Evolutionary conservation across 1,140 invertebrate genomes (phyloP).

Genomic region (Hestina assimilis): DNA sequence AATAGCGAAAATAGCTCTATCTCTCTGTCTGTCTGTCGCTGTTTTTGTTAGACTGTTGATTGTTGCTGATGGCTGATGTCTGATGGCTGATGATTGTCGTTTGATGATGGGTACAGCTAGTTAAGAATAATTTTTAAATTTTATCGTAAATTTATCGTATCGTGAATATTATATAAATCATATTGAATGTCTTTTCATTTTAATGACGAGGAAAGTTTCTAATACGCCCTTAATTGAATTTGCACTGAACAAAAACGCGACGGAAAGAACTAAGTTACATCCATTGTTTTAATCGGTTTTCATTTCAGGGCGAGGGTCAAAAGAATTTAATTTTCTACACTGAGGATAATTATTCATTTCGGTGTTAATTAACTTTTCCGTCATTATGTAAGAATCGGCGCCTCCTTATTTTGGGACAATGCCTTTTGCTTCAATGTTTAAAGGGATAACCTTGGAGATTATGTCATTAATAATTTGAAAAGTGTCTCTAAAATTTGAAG

Average conservation of each 20-base stretch:
- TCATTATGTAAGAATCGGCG: constrained; percentile 16
- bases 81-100: no score
- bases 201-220: not conserved
- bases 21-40: no score
- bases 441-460: not conserved
- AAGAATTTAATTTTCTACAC: constrained; percentile 39
- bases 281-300: constrained; percentile 27
- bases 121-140: no score
- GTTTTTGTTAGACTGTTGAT: no score
- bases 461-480: not conserved
- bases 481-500: not conserved
- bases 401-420: not conserved
- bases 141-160: no score
- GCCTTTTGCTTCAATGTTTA: not conserved
- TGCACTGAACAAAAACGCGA: constrained; percentile 8
- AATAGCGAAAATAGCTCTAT: no score
- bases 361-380: constrained; percentile 36
- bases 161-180: no score
- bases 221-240: constrained; percentile 7
- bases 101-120: no score
- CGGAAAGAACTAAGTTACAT: constrained; percentile 19
- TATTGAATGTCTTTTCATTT: not conserved
- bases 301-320: constrained; percentile 19
- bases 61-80: no score
- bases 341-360: constrained; percentile 35